Base-by-base conservation (phyloP, 2,888 invertebrate genomes). In the Lasioglossum lativentre region DNA sequence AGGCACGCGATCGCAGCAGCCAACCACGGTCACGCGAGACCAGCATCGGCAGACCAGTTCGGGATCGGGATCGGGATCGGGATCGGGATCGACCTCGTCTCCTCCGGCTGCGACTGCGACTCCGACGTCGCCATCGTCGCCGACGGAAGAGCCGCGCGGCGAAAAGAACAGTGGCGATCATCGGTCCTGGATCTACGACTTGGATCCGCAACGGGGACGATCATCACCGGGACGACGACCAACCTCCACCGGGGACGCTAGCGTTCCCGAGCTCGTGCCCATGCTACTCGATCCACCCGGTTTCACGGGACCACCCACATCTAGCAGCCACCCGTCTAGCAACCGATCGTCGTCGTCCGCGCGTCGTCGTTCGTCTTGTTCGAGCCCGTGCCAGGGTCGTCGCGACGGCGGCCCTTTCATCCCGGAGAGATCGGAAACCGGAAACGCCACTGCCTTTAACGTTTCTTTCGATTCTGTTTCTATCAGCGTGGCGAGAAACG, bases 231-330 rank as follows among this genome's bases (percentile, higher is more conserved):
- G 81, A 89, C 90, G 89, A 86, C 66, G 23, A 68, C n/a, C 56
- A 56, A 56, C n/a, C n/a, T n/a, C 56, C n/a, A 88, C 90, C 90
- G 91, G 93, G 93, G 91, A 93, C 93, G 89, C 83, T 92, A 93
- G 90, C 89, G 92, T 92, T 92, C 92, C 92, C 91, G 90, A 89
- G 85, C 88, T 91, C 91, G 91, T 90, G 93, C 93, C 91, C 93
- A 95, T 95, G 95, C 95, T 90, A 93, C 90, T 92, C 93, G 93
- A 91, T 89, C 88, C 90, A 90, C 86, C 92, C 90, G 91, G 87
- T 89, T 85, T 92, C 91, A 90, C 93, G 92, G 92, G 91, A 93
- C 91, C 93, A 93, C 88, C 92, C 89, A 86, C 91, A 83, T 88
- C 92, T 84, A 82, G 56, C 47, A 59, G 72, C 52, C 75, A 23